These are phyloP conservation scores for Drepana arcuata DNA, from an alignment of 1,140 invertebrate species.

Conservation along the genomic window DNA sequence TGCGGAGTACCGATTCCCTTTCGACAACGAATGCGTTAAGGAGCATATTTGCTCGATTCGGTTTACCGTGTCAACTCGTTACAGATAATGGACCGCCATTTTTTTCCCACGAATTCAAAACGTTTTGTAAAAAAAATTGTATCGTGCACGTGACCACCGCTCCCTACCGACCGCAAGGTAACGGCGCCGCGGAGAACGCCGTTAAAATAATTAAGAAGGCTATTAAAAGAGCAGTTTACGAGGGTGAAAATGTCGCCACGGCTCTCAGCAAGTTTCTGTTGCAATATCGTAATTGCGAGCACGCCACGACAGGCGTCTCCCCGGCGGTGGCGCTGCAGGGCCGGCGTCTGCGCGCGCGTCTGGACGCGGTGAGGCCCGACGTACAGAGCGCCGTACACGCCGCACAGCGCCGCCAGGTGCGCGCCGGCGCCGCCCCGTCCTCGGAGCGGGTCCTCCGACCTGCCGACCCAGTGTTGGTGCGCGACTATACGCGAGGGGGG, in stretches of 20 bases:
- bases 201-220: conserved; percentile 7
- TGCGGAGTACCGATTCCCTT: conserved; percentile 5
- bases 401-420: too few species aligned
- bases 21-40: conserved; percentile 8
- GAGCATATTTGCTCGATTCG: conserved; percentile 20
- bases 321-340: neutral
- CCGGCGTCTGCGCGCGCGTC: neutral
- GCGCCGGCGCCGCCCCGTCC: too few species aligned
- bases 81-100: conserved; percentile 30
- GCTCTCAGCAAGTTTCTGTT: neutral
- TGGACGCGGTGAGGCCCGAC: neutral
- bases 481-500: too few species aligned
- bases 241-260: neutral
- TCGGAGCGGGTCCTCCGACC: too few species aligned
- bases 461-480: too few species aligned
- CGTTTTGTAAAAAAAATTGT: conserved; percentile 23
- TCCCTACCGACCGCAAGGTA: conserved; percentile 25
- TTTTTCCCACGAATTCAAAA: conserved; percentile 4
- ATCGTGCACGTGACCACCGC: conserved; percentile 25
- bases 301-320: neutral
- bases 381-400: too few species aligned
- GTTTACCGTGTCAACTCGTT: conserved; percentile 25
- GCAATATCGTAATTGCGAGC: too few species aligned
- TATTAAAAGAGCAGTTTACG: conserved; percentile 8
- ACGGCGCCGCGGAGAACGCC: conserved; percentile 20